These are phyloP conservation scores for Dynastes maya DNA, from an alignment of 2,888 invertebrate species.

Conservation along the genomic window DNA sequence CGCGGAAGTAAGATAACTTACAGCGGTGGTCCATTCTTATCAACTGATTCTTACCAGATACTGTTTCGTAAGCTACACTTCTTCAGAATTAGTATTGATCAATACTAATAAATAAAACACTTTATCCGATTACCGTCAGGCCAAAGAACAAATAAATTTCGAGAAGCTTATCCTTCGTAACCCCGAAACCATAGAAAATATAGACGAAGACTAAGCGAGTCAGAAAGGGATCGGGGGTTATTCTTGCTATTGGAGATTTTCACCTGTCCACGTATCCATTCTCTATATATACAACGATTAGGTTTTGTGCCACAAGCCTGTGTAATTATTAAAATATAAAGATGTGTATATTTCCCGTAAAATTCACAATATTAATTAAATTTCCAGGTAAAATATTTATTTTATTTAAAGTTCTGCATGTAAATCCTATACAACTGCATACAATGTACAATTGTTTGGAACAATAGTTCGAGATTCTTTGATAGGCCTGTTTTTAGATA, in stretches of 20 bases:
- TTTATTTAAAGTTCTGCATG: background rate
- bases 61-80: background rate
- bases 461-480: too few species aligned
- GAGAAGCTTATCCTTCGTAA: conserved; percentile 61
- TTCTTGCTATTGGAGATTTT: conserved; percentile 50
- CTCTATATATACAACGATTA: background rate
- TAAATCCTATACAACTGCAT: background rate
- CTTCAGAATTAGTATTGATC: conserved; percentile 55
- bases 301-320: background rate
- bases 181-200: conserved; percentile 64
- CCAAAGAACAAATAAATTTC: conserved; percentile 66
- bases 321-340: background rate
- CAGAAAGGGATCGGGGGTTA: conserved; percentile 26
- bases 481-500: too few species aligned
- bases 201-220: conserved; percentile 49
- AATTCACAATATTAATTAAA: too few species aligned
- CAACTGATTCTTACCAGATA: background rate
- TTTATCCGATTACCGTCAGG: conserved; percentile 66
- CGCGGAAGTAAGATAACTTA: too few species aligned
- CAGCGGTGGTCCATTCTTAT: background rate
- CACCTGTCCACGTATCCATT: conserved; percentile 41
- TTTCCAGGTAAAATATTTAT: too few species aligned
- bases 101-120: conserved; percentile 68
- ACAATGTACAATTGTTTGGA: too few species aligned
- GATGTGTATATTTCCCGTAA: background rate